Evolutionary conservation across 92 coral and sea anemone species (phyloP), one percentile per base, ranked within the genome.

Genomic region (Paramuricea clavata): DNA sequence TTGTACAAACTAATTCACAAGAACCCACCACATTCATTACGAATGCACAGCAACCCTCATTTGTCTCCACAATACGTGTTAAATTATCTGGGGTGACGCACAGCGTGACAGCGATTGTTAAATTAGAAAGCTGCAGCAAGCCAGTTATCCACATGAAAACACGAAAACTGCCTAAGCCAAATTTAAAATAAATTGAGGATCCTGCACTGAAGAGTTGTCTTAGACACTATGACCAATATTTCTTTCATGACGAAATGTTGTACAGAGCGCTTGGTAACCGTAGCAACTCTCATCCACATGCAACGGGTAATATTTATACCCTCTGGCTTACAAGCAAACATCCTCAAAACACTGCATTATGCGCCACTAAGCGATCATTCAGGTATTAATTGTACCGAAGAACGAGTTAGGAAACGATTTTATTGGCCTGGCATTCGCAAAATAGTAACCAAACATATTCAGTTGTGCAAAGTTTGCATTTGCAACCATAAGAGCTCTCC

Each of bases 311-410:
- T 50, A 6, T 25, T 73, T 15, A 73, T 73, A 33, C 52, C 57
- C 30, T 26, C 30, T 6, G 28, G 32, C 36, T 76, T 76, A 76
- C 59, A 50, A 1, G 19, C 12, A 31, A 68, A 86, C 28, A 62
- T 86, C 22, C 90, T 86, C 35, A 69, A 56, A 42, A 54, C 42
- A 70, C 28, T 87, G 79, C 81, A 87, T 60, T 73, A 81, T 49
- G 69, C 62, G 39, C 90, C 86, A 21, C 64, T 87, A 19, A 21
- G 22, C 15, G 72, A 71, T 44, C 86, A 86, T 60, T 35, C 76
- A 30, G 89, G 89, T 12, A 49, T 85, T 33, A 85, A 27, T 27
- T 60, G 65, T 12, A 85, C 89, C 0, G 76, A 74, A n/a, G 76
- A 39, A 7, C 34, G 47, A 43, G 49, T 76, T 12, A 43, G 65